These are phyloP conservation scores for Gymnorhina tibicen DNA, from an alignment of 2,113 vertebrate species.

Conservation along the genomic window DNA sequence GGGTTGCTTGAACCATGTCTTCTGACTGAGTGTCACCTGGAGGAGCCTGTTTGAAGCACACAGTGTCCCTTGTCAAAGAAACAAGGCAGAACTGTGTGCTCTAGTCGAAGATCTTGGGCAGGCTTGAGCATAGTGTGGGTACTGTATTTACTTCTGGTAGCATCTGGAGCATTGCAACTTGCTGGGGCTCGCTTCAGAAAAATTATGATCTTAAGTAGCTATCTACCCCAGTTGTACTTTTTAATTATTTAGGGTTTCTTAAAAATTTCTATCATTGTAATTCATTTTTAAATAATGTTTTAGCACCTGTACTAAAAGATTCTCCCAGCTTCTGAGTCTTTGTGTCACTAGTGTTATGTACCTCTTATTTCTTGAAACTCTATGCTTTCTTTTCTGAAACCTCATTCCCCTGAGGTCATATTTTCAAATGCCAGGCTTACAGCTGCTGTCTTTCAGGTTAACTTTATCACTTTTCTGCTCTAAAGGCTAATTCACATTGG, in stretches of 20 bases:
- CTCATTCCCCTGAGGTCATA: fast-evolving
- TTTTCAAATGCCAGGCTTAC: not conserved
- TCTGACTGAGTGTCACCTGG: not conserved
- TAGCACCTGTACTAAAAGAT: not conserved
- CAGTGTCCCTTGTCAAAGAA: not conserved
- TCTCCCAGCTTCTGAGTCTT: not conserved
- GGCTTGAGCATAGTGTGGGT: not conserved
- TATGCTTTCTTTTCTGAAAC: not conserved
- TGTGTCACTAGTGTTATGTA: not conserved
- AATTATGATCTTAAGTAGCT: not conserved
- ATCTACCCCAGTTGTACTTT: not conserved
- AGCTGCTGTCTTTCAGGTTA: not conserved
- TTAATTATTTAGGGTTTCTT: not conserved
- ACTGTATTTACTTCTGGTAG: not conserved
- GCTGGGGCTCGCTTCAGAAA: not conserved
- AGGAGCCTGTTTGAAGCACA: not conserved
- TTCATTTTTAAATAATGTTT: not conserved
- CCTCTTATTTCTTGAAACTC: not conserved
- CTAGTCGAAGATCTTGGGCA: not conserved
- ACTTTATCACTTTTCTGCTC: not conserved
- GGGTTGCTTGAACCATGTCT: not conserved
- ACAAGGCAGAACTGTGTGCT: not conserved
- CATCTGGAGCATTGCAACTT: not conserved
- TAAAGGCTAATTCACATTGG: not conserved
- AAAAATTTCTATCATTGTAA: not conserved